Evolutionary conservation across 2,888 invertebrate species (phyloP).

Genomic region (Ptilodon capucinus): DNA sequence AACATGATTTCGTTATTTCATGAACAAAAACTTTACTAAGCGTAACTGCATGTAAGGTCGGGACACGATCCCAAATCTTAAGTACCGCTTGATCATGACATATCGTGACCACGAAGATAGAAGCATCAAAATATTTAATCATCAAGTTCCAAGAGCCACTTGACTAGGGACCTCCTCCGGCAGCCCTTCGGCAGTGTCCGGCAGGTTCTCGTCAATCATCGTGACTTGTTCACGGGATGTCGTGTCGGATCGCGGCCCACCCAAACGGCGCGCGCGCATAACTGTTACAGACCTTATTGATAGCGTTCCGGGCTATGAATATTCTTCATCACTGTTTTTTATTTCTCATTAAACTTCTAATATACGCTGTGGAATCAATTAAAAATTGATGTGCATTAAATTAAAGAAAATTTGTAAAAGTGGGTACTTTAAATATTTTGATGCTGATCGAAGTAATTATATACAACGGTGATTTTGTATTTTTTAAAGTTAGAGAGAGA

Average conservation of each 20-base stretch:
- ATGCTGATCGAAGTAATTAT: background rate
- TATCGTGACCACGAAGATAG: conserved; percentile 11
- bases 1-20: too few relatives aligned
- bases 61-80: too few relatives aligned
- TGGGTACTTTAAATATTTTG: background rate
- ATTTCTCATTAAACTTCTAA: conserved; percentile 18
- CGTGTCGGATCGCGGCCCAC: conserved; percentile 58
- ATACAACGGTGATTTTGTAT: background rate
- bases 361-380: conserved; percentile 21
- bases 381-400: conserved; percentile 22
- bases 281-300: conserved; percentile 38
- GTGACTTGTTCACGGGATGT: conserved; percentile 56
- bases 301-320: conserved; percentile 10
- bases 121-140: conserved; percentile 27
- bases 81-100: background rate
- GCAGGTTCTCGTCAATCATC: conserved; percentile 65
- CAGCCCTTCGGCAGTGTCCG: conserved; percentile 38
- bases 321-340: conserved; percentile 24
- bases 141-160: conserved; percentile 20
- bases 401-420: background rate
- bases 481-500: too few relatives aligned
- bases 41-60: too few relatives aligned
- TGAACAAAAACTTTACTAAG: too few relatives aligned
- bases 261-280: conserved; percentile 50
- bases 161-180: conserved; percentile 9